A percentile compares a stretch with the other conserved stretches of the same genome.
Evolutionary conservation across 2,113 vertebrate genomes (phyloP).

Genomic region (Deroptyus accipitrinus): DNA sequence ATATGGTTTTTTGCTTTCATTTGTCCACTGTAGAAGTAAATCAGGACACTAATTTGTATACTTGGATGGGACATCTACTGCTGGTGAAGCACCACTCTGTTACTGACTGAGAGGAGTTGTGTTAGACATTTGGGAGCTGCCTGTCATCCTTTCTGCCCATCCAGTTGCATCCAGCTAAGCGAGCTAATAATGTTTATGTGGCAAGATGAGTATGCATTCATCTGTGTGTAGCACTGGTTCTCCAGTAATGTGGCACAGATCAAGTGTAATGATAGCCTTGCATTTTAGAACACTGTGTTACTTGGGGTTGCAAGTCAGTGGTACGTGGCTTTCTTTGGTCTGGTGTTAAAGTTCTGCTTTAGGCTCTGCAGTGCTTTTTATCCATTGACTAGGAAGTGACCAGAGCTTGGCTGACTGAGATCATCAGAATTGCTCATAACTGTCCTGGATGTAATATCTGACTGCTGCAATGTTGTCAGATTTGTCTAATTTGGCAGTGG

Average conservation of each 20-base stretch:
- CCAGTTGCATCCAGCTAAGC: background rate
- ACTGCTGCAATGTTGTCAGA: background rate
- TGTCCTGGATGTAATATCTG: background rate
- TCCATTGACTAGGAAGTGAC: background rate
- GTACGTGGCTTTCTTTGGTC: background rate
- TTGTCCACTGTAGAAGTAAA: background rate
- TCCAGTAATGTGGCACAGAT: rapidly evolving
- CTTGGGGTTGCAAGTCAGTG: background rate
- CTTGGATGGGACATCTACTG: background rate
- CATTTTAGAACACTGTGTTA: background rate
- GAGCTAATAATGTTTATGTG: rapidly evolving
- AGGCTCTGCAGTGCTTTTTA: background rate
- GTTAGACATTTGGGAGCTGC: background rate
- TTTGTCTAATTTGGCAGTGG: background rate
- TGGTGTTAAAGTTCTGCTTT: background rate
- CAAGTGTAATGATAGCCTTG: background rate
- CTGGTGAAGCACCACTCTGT: background rate
- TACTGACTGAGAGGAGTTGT: background rate
- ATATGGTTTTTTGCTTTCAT: background rate
- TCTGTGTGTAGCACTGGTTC: background rate
- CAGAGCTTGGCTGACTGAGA: background rate
- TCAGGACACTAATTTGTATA: background rate
- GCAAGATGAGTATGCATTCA: background rate
- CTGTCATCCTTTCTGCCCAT: background rate
- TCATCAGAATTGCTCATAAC: background rate